phyloP scores from a whole-genome alignment of 1,140 invertebrate genomes.

The Meloidogyne chitwoodi region DNA sequence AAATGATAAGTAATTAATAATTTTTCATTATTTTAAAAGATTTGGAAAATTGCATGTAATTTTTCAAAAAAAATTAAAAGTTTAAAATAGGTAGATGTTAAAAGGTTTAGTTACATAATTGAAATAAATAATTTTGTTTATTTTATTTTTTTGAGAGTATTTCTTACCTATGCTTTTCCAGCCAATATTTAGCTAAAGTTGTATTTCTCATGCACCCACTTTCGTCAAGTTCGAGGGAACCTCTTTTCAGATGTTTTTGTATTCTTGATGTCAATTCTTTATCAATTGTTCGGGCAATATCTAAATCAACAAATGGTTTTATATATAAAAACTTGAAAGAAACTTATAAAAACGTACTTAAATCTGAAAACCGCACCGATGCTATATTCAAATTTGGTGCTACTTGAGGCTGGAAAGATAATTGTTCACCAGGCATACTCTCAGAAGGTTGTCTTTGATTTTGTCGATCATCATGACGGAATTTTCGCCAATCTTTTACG shows the following conservation, averaged over 20 bases:
- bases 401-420: conserved; percentile 43
- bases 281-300: conserved; percentile 41
- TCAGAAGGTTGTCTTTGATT: not conserved
- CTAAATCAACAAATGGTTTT: too few species aligned
- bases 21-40: conserved; percentile 7
- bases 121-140: too few species aligned
- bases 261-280: conserved; percentile 42
- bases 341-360: conserved; percentile 24
- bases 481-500: not conserved
- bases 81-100: too few species aligned
- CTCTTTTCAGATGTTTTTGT: conserved; percentile 29
- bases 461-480: not conserved
- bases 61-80: too few species aligned
- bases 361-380: conserved; percentile 26
- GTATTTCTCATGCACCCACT: conserved; percentile 42
- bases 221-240: conserved; percentile 29
- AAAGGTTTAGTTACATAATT: too few species aligned
- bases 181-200: conserved; percentile 53
- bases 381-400: conserved; percentile 12
- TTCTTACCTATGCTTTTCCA: conserved; percentile 44
- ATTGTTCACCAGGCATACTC: conserved; percentile 36
- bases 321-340: not conserved
- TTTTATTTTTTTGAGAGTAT: not conserved
- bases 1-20: conserved; percentile 50
- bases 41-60: too few species aligned